A percentile compares a stretch with the other conserved stretches of the same genome.
Evolutionary conservation across 2,888 invertebrate genomes (phyloP).

Genomic region (Euspilapteryx auroguttella): DNA sequence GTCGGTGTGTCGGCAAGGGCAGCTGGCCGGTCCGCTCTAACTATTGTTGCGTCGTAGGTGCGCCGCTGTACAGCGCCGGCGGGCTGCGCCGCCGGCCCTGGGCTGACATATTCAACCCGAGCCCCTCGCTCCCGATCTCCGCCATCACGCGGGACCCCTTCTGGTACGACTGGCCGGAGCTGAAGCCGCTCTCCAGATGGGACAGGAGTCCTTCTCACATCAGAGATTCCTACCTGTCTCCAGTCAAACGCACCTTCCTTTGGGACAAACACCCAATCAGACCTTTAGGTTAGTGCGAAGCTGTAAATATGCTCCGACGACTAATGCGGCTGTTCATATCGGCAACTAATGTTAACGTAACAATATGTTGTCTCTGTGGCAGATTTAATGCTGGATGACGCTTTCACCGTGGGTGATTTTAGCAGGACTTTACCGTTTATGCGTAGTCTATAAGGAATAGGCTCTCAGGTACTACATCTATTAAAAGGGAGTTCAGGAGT

Average conservation of each 20-base stretch:
- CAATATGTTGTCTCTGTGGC: conserved; percentile 21
- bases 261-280: conserved; percentile 91
- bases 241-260: conserved; percentile 87
- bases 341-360: conserved; percentile 20
- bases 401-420: conserved; percentile 44
- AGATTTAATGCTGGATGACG: conserved; percentile 56
- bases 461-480: conserved; percentile 35
- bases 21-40: conserved; percentile 16
- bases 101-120: conserved; percentile 79
- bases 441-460: conserved; percentile 46
- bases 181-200: conserved; percentile 74
- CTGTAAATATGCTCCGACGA: conserved; percentile 29
- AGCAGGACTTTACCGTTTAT: conserved; percentile 53
- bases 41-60: conserved; percentile 55
- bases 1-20: conserved; percentile 7
- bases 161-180: conserved; percentile 84
- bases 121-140: conserved; percentile 75
- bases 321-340: conserved; percentile 31
- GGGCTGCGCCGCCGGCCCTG: conserved; percentile 60
- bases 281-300: conserved; percentile 81
- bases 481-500: no score
- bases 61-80: conserved; percentile 72
- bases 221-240: conserved; percentile 87
- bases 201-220: conserved; percentile 77
- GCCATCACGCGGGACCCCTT: conserved; percentile 85